phyloP scores from a whole-genome alignment of 2,888 invertebrate genomes.

The Cosmorhoe ocellata region DNA sequence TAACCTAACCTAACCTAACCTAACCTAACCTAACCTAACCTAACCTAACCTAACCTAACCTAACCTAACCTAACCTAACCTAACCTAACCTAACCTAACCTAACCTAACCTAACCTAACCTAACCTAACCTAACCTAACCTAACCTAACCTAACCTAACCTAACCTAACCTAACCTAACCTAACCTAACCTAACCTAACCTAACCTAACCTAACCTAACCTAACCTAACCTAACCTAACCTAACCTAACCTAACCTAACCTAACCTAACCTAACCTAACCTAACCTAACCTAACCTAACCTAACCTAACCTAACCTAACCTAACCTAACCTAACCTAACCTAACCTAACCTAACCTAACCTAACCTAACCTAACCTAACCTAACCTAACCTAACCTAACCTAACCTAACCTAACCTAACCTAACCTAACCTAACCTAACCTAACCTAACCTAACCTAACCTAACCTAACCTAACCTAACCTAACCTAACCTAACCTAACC shows the following conservation, averaged over 20 bases:
- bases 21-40: slow-evolving; percentile 10
- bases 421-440: too few species aligned
- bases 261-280: slow-evolving; percentile 3
- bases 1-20: slow-evolving; percentile 10
- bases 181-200: not conserved
- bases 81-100: not conserved
- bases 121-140: not conserved
- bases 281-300: not conserved
- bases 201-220: slow-evolving; percentile 3
- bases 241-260: not conserved
- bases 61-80: slow-evolving; percentile 1
- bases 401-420: too few species aligned
- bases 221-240: not conserved
- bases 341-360: too few species aligned
- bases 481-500: slow-evolving; percentile 3
- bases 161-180: slow-evolving; percentile 10
- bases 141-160: slow-evolving; percentile 4
- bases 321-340: too few species aligned
- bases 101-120: not conserved
- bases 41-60: slow-evolving; percentile 10
- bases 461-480: slow-evolving; percentile 10
- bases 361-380: too few species aligned
- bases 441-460: too few species aligned
- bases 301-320: too few species aligned
- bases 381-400: too few species aligned